A percentile compares a stretch with the other conserved stretches of the same genome.
Evolutionary conservation across 2,797 vertebrate species (phyloP).

Genomic region (Anguilla pacifica): DNA sequence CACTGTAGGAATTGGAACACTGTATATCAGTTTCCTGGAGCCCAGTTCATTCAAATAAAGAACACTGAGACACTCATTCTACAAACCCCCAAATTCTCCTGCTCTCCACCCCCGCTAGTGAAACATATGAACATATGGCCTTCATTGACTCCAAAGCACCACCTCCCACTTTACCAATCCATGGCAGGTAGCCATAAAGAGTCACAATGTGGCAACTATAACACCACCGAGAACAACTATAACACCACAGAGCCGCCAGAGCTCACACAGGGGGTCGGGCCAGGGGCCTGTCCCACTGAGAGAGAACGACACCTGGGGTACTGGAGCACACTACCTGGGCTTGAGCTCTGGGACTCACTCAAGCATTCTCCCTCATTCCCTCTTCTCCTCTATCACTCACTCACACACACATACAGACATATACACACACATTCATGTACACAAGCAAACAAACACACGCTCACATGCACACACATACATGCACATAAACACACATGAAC

Average conservation of each 20-base stretch:
- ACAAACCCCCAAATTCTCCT: conserved; percentile 3
- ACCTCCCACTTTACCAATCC: conserved; percentile 33
- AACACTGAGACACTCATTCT: conserved; percentile 10
- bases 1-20: conserved; percentile 23
- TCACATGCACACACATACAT: background rate
- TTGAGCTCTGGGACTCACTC: background rate
- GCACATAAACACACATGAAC: background rate
- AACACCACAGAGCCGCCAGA: background rate
- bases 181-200: conserved; percentile 38
- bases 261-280: background rate
- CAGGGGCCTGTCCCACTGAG: conserved; percentile 1
- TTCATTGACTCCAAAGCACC: conserved; percentile 25
- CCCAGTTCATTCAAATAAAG: background rate
- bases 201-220: conserved; percentile 24
- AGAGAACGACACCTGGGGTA: background rate
- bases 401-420: background rate
- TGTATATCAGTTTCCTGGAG: conserved; percentile 16
- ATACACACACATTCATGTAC: background rate
- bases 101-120: background rate
- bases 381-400: background rate
- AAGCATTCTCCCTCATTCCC: background rate
- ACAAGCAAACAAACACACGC: background rate
- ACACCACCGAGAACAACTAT: conserved; percentile 12
- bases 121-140: conserved; percentile 33
- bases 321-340: background rate